These are phyloP conservation scores for Hestina assimilis DNA, from an alignment of 1,140 invertebrate genomes.

Conservation along the genomic window DNA sequence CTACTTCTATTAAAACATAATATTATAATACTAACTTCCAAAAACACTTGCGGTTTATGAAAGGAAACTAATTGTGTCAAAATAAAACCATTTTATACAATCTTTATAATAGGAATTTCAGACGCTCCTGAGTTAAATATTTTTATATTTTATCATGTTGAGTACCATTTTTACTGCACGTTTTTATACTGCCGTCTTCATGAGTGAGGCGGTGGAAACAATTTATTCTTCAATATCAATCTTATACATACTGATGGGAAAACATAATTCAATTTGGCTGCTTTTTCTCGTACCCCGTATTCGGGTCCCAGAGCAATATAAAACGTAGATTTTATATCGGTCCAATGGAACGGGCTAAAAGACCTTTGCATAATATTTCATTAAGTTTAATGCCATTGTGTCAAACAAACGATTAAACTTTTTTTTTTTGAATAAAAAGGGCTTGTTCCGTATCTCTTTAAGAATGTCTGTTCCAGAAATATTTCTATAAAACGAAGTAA, in stretches of 20 bases:
- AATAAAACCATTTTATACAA: not conserved
- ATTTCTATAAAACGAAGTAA: no score
- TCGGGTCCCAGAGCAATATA: conserved; percentile 20
- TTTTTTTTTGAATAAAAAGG: conserved; percentile 3
- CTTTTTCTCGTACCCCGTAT: conserved; percentile 19
- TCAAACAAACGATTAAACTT: not conserved
- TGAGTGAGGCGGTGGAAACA: conserved; percentile 33
- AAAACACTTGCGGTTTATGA: no score
- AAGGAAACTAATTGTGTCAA: no score
- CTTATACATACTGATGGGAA: conserved; percentile 42
- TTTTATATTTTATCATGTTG: conserved; percentile 25
- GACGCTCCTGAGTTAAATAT: not conserved
- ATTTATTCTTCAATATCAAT: conserved; percentile 48
- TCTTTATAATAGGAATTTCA: not conserved
- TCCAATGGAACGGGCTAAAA: not conserved
- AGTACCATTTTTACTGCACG: conserved; percentile 28
- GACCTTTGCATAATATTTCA: not conserved
- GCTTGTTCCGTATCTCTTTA: no score
- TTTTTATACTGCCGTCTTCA: conserved; percentile 27
- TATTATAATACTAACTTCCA: no score
- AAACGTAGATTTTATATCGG: conserved; percentile 14
- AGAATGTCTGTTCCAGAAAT: no score
- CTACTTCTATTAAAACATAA: no score
- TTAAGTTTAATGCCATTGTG: not conserved
- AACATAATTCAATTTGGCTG: conserved; percentile 42